A percentile compares a stretch with the other conserved stretches of the same genome.
These are phyloP conservation scores for Drosophila parabipectinata DNA, from an alignment of 1,140 invertebrate genomes.

Conservation along the genomic window DNA sequence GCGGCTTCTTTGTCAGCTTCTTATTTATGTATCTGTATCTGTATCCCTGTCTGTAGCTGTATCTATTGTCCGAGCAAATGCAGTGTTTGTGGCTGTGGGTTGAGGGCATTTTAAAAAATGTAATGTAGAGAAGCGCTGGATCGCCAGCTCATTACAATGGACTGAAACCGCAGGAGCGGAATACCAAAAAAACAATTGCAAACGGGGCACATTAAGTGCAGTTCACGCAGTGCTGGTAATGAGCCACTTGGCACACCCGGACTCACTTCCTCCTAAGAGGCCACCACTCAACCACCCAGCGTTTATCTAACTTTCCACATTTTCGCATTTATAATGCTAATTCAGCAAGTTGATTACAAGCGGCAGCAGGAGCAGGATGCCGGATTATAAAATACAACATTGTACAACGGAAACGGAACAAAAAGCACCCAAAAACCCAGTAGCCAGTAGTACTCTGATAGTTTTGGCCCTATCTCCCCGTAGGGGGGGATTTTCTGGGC, in stretches of 20 bases:
- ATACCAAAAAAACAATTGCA: conserved; percentile 43
- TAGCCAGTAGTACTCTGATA: conserved; percentile 1
- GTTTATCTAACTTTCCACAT: conserved; percentile 69
- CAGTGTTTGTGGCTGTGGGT: conserved; percentile 19
- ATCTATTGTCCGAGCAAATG: conserved; percentile 21
- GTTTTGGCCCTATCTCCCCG: background rate
- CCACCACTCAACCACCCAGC: conserved; percentile 12
- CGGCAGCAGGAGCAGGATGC: conserved; percentile 30
- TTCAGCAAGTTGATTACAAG: conserved; percentile 63
- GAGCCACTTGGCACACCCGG: conserved; percentile 43
- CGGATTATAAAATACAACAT: conserved; percentile 69
- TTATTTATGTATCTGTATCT: conserved; percentile 44
- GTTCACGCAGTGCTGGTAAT: conserved; percentile 59
- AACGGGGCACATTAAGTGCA: conserved; percentile 63
- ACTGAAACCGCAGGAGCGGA: conserved; percentile 29
- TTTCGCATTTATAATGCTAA: conserved; percentile 73
- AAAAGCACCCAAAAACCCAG: conserved; percentile 42
- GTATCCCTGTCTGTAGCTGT: conserved; percentile 14
- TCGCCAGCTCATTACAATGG: conserved; percentile 45
- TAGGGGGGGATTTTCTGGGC: conserved; percentile 3
- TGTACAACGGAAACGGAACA: conserved; percentile 62
- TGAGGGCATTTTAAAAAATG: background rate
- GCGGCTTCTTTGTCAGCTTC: conserved; percentile 52
- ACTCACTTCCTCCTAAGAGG: background rate
- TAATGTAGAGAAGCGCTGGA: conserved; percentile 1